phyloP scores from a whole-genome alignment of 35 echinoderm and acorn worm genomes.

The Strongylocentrotus purpuratus region DNA sequence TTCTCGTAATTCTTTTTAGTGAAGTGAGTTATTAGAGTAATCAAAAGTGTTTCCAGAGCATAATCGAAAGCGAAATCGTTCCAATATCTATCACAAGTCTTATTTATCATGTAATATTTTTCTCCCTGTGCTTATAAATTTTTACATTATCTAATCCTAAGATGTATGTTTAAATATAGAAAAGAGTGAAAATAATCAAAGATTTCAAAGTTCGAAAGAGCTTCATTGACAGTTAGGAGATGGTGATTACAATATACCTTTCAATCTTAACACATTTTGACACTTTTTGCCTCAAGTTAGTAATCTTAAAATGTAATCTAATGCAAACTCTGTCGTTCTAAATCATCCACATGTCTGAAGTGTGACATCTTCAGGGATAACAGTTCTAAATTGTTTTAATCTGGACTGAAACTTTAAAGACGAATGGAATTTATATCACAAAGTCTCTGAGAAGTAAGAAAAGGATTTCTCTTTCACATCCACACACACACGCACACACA shows the following conservation, averaged over 20 bases:
- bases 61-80: not conserved
- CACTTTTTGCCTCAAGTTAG: not conserved
- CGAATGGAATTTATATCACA: not conserved
- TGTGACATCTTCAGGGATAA: not conserved
- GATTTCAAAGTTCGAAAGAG: not conserved
- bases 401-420: not conserved
- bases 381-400: not conserved
- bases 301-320: not conserved
- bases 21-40: not conserved
- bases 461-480: not conserved
- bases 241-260: not conserved
- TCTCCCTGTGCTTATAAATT: too few species aligned
- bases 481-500: not conserved
- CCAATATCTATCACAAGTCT: too few species aligned
- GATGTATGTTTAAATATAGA: not conserved
- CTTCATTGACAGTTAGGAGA: not conserved
- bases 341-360: not conserved
- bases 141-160: not conserved
- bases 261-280: not conserved
- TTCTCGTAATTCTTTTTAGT: too few species aligned
- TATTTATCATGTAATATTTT: too few species aligned
- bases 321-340: not conserved
- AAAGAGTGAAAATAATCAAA: not conserved
- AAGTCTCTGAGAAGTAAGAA: not conserved
- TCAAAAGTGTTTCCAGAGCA: not conserved